Evolutionary conservation across 1,140 invertebrate genomes (phyloP), one percentile per base, ranked within the genome.

Genomic region (Drosophila triauraria): DNA sequence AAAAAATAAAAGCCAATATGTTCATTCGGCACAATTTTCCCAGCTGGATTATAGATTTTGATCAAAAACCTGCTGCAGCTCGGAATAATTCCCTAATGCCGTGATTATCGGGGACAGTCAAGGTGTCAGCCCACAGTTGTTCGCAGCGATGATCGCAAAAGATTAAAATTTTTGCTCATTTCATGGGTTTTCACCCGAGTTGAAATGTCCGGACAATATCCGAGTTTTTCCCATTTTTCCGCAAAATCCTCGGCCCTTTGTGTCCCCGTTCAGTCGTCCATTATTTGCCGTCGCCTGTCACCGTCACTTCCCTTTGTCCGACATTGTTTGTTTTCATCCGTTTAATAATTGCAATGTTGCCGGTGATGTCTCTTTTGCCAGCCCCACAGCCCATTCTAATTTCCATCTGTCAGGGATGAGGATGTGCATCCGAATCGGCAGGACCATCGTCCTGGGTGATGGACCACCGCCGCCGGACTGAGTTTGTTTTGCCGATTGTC

Each of bases 151-250:
- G 46, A 64, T 79, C 67, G 59, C 40, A 40, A 7, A 32, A 44
- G 67, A 72, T 78, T 76, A 69, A 61, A 61, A 77, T 76, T 72
- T 67, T 85, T 86, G 83, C 83, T 86, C 82, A 86, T 86, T 86
- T 86, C 78, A 86, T 67, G 80, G 69, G 54, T 72, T 76, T 79
- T 54, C 58, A 82, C 67, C 43, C 23, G 32, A 56, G 35, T 56
- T 54, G 20, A 54, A 54, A 54, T 54, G 59, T 44, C 63, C 60
- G 78, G 50, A 61, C 59, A 82, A 79, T 78, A 78, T 79, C 62
- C 75, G 46, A 59, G 56, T 63, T 69, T 78, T 76, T 78, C 60
- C 67, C 54, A 57, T 50, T 79, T 78, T 69, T 64, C 57, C 32
- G 20, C 43, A 23, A 60, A 82, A 87, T 79, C 50, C 54, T 40